Conservation (phyloP, 2,888 invertebrate genomes). For the Eustalomyia histrio region DNA sequence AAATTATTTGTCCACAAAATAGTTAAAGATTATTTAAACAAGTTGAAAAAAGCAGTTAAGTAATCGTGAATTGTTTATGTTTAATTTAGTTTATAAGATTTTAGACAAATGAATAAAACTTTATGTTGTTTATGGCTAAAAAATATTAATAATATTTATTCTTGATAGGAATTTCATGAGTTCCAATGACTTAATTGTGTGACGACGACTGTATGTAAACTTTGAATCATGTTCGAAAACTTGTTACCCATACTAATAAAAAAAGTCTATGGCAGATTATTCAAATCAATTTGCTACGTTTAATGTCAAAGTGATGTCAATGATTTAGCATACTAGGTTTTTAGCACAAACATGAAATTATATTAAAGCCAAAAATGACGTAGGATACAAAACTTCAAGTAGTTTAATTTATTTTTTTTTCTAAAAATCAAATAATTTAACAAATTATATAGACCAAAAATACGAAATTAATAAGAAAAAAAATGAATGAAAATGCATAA, state of each 20-base stretch:
- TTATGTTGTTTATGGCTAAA: too few species aligned
- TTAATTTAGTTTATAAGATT: too few species aligned
- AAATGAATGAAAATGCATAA: background rate
- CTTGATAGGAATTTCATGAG: too few species aligned
- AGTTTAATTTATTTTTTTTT: background rate
- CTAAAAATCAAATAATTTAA: background rate
- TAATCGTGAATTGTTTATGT: too few species aligned
- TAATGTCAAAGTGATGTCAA: background rate
- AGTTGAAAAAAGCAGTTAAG: too few species aligned
- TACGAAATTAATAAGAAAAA: background rate
- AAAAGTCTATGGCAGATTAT: too few species aligned
- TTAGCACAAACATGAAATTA: background rate
- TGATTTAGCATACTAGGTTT: background rate
- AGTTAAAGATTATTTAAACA: too few species aligned
- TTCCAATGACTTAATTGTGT: too few species aligned
- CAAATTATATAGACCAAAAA: background rate
- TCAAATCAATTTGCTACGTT: background rate
- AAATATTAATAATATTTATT: too few species aligned
- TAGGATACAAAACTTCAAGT: background rate
- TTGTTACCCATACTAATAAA: background rate
- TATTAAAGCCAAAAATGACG: background rate
- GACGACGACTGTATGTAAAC: too few species aligned
- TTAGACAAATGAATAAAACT: too few species aligned
- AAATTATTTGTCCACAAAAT: too few species aligned
- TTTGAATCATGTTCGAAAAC: background rate